Evolutionary conservation across 2,888 invertebrate genomes (phyloP), one percentile per base, ranked within the genome.

Genomic region (Stenolophus ochropezus): DNA sequence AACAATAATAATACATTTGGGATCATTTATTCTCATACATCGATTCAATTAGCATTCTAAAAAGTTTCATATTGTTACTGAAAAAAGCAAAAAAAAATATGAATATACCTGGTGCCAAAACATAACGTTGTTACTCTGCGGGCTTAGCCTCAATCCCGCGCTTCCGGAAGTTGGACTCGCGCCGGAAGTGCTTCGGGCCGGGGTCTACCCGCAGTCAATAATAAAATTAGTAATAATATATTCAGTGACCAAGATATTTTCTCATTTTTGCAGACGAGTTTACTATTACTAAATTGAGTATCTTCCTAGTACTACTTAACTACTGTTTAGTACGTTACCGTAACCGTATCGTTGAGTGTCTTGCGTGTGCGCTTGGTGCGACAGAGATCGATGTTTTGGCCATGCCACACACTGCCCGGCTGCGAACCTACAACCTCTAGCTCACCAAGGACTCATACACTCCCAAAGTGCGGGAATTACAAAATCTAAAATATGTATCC

Each of bases 81-180:
- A 81, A 65, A 78, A 81, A 61, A 81, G 21, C 16, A 53, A 56
- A 56, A 74, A 74, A 81, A 81, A 81, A 81, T 86, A 81, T 86
- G 23, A 85, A 86, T 88, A 87, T 87, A 84, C 87, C 88, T 87
- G 89, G 89, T 89, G 89, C 89, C 89, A 89, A 89, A 89, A 69
- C 65, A 69, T 69, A 85, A 81, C 51, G 81, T 81, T 81, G 81
- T 81, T 81, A 80, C 53, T 71, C 80, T 80, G 80, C 23, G 56
- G n/a, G 56, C 47, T 33, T 47, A 73, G 25, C 21, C 56, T 27
- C 58, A 14, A 16, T 23, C 56, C 18, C 11, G 51, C 61, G 4
- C 25, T 69, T 61, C 23, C 61, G 61, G 23, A 20, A n/a, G 14
- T 61, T 21, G 21, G 61, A 25, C 20, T 14, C 18, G 53, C 16